These are phyloP conservation scores for Lithobius niger DNA, from an alignment of 1,140 invertebrate species.

Conservation along the genomic window DNA sequence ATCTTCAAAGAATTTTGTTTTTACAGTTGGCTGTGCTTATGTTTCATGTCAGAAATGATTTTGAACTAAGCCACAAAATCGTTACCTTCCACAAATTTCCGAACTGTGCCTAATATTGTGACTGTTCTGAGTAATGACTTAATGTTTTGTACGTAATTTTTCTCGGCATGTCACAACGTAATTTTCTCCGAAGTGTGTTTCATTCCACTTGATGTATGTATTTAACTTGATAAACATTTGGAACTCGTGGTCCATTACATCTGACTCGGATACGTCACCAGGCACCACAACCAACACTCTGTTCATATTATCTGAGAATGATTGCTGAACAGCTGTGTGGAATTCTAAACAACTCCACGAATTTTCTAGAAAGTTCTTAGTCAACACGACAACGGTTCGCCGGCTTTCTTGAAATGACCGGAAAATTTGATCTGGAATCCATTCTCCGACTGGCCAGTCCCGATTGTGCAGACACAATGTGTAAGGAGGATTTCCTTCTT, in stretches of 20 bases:
- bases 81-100: no score
- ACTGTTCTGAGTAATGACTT: no score
- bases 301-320: conserved; percentile 53
- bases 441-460: conserved; percentile 56
- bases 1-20: no score
- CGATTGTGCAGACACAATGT: conserved; percentile 58
- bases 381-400: conserved; percentile 67
- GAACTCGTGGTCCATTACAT: conserved; percentile 55
- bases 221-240: conserved; percentile 63
- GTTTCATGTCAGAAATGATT: no score
- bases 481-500: conserved; percentile 30
- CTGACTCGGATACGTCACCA: conserved; percentile 48
- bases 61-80: no score
- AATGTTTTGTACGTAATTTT: no score
- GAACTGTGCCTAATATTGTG: no score
- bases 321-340: conserved; percentile 54
- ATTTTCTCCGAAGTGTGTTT: conserved; percentile 74
- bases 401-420: conserved; percentile 59
- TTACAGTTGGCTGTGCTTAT: no score
- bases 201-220: conserved; percentile 75
- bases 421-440: conserved; percentile 64
- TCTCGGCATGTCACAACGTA: conserved; percentile 59
- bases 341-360: conserved; percentile 78
- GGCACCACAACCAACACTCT: conserved; percentile 63
- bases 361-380: conserved; percentile 63